Evolutionary conservation across 2,797 vertebrate genomes (phyloP), one percentile per base, ranked within the genome.

Genomic region (Pterois miles): DNA sequence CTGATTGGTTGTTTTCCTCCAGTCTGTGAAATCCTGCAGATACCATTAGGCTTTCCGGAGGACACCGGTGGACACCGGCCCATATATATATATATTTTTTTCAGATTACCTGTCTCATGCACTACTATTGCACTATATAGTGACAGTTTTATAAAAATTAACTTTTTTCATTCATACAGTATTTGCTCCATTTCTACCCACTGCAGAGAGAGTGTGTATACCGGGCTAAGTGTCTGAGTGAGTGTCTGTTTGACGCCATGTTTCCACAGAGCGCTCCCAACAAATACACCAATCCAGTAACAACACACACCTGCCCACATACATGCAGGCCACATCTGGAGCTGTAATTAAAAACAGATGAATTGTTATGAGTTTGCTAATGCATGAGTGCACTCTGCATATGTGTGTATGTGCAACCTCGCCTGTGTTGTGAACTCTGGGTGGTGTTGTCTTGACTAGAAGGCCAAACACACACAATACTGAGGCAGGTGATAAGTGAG

Each of bases 381-480:
- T 63, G 46, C 20, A 57, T 25, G 27, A 31, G 58, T 56, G 40
- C 71, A 4, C 34, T 31, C 38, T 57, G 10, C 7, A 1, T 48
- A 43, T 38, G 38, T 50, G 14, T 54, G 40, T 40, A 9, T 48
- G 65, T 74, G 56, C 67, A 81, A 12, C 23, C 6, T 29, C 36
- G 58, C 48, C 56, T 57, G 69, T 27, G 12, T 38, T 43, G 20
- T 65, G 53, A 66, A 69, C 69, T 60, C 43, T 36, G 34, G 27
- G 68, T 46, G 36, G 53, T 60, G 33, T 13, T 77, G 56, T 68
- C 72, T 67, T 68, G 52, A 65, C 60, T 33, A 59, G 59, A 74
- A 72, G 54, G 70, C 68, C 81, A 65, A 68, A 77, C 53, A 64
- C 57, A 78, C 53, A 82, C 53, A 68, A 65, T 29, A 74, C 40